Evolutionary conservation across 2,113 vertebrate species (phyloP), one percentile per base, ranked within the genome.

Genomic region (Antechinus flavipes): DNA sequence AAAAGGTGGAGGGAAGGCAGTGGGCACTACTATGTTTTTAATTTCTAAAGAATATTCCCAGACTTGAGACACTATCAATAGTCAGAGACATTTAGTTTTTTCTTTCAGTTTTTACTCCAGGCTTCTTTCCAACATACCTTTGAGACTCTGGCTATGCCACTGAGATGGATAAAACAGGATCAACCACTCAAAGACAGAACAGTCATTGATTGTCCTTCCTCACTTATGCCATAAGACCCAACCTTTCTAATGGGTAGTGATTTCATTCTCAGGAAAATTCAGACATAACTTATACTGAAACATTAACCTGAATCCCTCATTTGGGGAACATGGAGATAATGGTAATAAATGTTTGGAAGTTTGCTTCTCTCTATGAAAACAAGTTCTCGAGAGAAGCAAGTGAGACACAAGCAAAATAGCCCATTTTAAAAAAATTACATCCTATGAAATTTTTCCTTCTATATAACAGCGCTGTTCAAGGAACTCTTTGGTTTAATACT

Each of bases 1-100:
- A 89, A 94, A 49, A 52, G 92, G 25, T 84, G 90, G 53, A 94
- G 42, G 94, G 53, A 92, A 91, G 89, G 52, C 22, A 90, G 24
- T 50, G 9, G 1, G 27, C 14, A n/a, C 16, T 93, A 49, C 35
- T 84, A 1, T 24, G 50, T 89, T 93, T 93, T 55, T 61, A 24
- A 27, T 84, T 95, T 92, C 42, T 93, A 56, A 94, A 95, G 93
- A 92, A 94, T 30, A 49, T 96, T 89, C 5, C 46, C 19, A 93
- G 58, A 76, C 52, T 91, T 35, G 30, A 58, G 54, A 95, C 58
- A 26, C 8, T 58, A 0, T 93, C n/a, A 95, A 30, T 47, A 58
- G 42, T 89, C 84, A 47, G 91, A 90, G 90, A 68, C n/a, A 58
- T 53, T 49, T 53, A 23, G 35, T n/a, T 61, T 61, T 56, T 27